Percentiles rank a stretch among this genome's conserved stretches.
Evolutionary conservation across 2,888 invertebrate species (phyloP).

Genomic region (Tipula lateralis): DNA sequence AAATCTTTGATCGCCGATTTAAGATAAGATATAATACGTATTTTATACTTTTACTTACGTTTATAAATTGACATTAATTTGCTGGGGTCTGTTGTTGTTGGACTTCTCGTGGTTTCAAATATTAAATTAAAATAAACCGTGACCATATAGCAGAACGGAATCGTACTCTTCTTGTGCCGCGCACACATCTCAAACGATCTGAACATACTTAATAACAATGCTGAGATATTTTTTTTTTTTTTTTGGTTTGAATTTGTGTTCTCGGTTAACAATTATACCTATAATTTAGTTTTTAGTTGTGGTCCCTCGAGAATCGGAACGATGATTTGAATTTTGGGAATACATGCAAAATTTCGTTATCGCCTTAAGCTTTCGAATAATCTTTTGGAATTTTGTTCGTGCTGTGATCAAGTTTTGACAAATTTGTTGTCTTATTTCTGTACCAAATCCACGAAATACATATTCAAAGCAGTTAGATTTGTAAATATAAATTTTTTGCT

Average conservation of each 20-base stretch:
- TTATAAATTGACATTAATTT: conserved; percentile 20
- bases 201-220: neutral
- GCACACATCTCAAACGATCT: neutral
- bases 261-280: neutral
- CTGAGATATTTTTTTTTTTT: neutral
- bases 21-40: neutral
- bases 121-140: neutral
- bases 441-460: neutral
- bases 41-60: neutral
- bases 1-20: neutral
- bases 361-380: neutral
- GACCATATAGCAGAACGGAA: conserved; percentile 2
- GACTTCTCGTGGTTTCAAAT: neutral
- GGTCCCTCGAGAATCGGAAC: neutral
- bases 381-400: neutral
- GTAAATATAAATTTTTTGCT: neutral
- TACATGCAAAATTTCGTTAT: neutral
- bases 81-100: neutral
- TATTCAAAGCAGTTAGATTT: neutral
- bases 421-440: neutral
- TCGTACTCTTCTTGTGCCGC: neutral
- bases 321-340: neutral
- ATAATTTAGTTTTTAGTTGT: neutral
- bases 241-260: no score
- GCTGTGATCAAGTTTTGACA: neutral